Evolutionary conservation across 2,113 vertebrate genomes (phyloP), one percentile per base, ranked within the genome.

Genomic region (Vulpes lagopus): DNA sequence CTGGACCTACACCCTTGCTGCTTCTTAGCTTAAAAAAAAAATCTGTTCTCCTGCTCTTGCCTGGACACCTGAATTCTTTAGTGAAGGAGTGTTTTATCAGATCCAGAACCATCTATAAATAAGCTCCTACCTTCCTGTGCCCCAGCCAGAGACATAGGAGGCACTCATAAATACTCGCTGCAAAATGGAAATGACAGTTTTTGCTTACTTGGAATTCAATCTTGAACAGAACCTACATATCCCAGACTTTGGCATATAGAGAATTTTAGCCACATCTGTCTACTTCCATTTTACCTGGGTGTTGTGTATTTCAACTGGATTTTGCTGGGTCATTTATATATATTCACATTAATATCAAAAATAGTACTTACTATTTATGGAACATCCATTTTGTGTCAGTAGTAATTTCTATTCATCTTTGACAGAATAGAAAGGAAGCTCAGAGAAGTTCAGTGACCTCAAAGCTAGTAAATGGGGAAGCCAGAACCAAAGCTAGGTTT

Each of bases 361-460:
- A 27, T 3, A 65, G n/a, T 78, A 82, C 20, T 51, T 73, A 43
- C n/a, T 96, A 22, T 49, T 88, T 69, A 57, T 17, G 7, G n/a
- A 87, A 19, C 6, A 92, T 59, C 38, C 32, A 12, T 59, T 94
- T 62, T 86, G 59, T 74, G 35, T 94, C 74, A 81, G 51, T 53
- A 91, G 64, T 71, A 67, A 96, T 20, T 57, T 60, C 53, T 80
- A 83, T 55, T 96, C 67, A 35, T 25, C 3, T 85, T 69, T 57
- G 73, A 95, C 19, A 90, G n/a, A 89, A n/a, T 19, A 94, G 25
- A 93, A 91, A 69, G 74, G 15, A 35, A 38, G 57, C 38, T 85
- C 71, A 74, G 59, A 51, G 19, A 80, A 86, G 32, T n/a, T 84
- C 35, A 80, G 22, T 22, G 16, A 85, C 25, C 67, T 79, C 51